These are phyloP conservation scores for Crax fasciolata DNA, from an alignment of 2,797 vertebrate species.

Conservation along the genomic window DNA sequence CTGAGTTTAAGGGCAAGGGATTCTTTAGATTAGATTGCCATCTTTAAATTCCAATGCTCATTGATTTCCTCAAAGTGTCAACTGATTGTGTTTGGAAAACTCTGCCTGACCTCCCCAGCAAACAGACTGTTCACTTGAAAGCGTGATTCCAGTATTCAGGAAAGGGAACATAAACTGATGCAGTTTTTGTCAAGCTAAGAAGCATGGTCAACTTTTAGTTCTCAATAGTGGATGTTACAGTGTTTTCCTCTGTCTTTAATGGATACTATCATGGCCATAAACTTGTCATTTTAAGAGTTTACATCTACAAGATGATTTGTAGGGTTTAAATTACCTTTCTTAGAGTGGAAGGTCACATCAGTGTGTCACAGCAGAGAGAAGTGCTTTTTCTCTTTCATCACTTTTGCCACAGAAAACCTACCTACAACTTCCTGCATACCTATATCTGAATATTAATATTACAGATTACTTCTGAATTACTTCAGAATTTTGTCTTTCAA, in stretches of 20 bases:
- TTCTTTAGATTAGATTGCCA: not conserved
- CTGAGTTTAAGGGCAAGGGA: not conserved
- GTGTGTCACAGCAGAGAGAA: not conserved
- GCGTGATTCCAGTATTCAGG: not conserved
- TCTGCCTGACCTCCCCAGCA: not conserved
- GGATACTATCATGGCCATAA: not conserved
- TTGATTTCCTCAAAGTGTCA: not conserved
- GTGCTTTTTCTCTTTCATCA: not conserved
- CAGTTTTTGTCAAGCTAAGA: not conserved
- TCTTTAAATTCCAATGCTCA: not conserved
- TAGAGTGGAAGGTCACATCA: not conserved
- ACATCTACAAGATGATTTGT: not conserved
- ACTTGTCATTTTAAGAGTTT: not conserved
- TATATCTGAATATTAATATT: rapidly evolving
- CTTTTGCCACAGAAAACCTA: not conserved
- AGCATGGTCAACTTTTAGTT: not conserved
- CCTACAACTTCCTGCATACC: not conserved
- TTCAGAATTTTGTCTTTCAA: not conserved
- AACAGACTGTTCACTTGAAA: not conserved
- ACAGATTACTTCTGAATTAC: no score
- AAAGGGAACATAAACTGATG: not conserved
- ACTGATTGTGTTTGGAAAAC: rapidly evolving
- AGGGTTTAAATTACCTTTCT: not conserved
- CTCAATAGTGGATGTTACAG: not conserved
- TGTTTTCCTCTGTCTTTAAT: not conserved